Evolutionary conservation across 2,797 vertebrate genomes (phyloP).

Genomic region (Cuculus canorus): DNA sequence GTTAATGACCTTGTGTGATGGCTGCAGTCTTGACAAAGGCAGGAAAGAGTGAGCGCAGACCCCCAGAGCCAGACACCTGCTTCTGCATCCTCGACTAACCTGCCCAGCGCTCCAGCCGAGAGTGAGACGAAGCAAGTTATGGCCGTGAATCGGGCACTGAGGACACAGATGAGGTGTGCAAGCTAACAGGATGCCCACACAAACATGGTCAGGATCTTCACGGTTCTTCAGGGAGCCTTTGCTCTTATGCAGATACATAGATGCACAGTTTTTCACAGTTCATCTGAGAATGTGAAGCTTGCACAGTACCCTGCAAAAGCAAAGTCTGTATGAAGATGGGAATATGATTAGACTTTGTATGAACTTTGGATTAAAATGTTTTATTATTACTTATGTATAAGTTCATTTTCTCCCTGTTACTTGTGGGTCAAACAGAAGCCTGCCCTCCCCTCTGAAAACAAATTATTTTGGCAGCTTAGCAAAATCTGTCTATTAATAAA

Average conservation of each 20-base stretch:
- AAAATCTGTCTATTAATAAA: neutral
- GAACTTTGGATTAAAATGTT: neutral
- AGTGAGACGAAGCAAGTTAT: neutral
- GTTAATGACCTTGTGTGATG: rapidly evolving
- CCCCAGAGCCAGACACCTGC: rapidly evolving
- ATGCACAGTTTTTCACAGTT: neutral
- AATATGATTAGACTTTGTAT: neutral
- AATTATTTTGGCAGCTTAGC: neutral
- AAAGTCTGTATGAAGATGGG: neutral
- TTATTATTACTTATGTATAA: neutral
- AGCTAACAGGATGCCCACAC: rapidly evolving
- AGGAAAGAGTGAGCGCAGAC: neutral
- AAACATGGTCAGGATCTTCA: neutral
- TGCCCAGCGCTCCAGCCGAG: rapidly evolving
- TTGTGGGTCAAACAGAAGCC: neutral
- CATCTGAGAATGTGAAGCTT: neutral
- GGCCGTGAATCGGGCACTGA: neutral
- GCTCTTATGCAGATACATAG: neutral
- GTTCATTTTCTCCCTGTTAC: neutral
- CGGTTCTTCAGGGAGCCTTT: neutral
- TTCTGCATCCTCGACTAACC: neutral
- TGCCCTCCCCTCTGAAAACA: neutral
- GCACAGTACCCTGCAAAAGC: neutral
- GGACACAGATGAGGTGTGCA: neutral
- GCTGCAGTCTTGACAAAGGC: neutral